A percentile compares a stretch with the other conserved stretches of the same genome.
phyloP scores from a whole-genome alignment of 2,797 vertebrate genomes.

The Xenops minutus region DNA sequence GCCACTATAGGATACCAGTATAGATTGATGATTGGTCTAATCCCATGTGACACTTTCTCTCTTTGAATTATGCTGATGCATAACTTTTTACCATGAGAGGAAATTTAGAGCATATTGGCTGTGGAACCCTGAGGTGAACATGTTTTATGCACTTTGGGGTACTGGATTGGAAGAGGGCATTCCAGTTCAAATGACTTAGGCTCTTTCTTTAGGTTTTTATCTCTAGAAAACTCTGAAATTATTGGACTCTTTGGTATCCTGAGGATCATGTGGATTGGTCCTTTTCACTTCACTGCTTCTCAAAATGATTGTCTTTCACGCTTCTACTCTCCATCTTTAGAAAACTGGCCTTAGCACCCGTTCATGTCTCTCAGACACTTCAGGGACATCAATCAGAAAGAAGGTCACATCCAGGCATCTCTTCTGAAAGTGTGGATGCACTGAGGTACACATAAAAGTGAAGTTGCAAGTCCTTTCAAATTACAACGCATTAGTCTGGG shows the following conservation, averaged over 20 bases:
- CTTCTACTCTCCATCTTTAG: not conserved
- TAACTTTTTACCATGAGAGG: not conserved
- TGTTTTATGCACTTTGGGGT: not conserved
- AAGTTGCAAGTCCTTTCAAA: not conserved
- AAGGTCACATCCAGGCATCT: not conserved
- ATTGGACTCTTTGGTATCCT: not conserved
- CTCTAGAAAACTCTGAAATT: not conserved
- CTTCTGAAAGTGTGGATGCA: not conserved
- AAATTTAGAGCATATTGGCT: slow-evolving; percentile 35
- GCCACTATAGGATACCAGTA: not conserved
- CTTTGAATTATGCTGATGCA: not conserved
- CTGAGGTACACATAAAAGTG: not conserved
- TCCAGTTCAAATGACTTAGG: not conserved
- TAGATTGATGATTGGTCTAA: slow-evolving; percentile 47
- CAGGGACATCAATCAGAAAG: not conserved
- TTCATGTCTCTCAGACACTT: not conserved
- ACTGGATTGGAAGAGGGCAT: not conserved
- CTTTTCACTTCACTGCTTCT: slow-evolving; percentile 13
- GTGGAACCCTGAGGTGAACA: not conserved
- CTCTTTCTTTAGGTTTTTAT: not conserved
- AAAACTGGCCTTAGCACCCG: not conserved
- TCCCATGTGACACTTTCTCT: not conserved
- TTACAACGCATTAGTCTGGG: not conserved
- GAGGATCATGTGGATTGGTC: not conserved
- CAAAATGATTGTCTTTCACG: not conserved